phyloP scores from a whole-genome alignment of 2,797 vertebrate genomes.

The Emydoidea blandingii region DNA sequence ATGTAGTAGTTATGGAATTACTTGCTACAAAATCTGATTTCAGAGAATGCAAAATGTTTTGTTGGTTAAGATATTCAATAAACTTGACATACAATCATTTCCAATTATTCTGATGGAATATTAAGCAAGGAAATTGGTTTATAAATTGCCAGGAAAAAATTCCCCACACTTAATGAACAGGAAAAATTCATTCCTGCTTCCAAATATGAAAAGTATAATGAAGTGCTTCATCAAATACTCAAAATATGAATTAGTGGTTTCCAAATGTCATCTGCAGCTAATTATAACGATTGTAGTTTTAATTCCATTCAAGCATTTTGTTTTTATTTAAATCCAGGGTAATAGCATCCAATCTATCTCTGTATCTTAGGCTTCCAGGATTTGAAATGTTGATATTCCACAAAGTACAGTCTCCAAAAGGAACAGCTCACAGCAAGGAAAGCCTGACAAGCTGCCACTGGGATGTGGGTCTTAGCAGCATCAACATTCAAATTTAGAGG shows the following conservation, averaged over 20 bases:
- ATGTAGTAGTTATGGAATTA: constrained; percentile 3
- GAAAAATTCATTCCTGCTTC: neutral
- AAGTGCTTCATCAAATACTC: neutral
- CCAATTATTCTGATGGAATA: constrained; percentile 13
- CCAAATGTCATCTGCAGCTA: neutral
- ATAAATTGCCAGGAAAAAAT: constrained; percentile 41
- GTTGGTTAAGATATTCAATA: constrained; percentile 20
- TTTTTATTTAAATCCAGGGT: constrained; percentile 8
- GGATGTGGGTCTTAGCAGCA: neutral
- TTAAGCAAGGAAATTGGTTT: constrained; percentile 13
- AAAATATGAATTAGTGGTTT: neutral
- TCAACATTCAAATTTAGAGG: neutral
- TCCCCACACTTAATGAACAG: neutral
- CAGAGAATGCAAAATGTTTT: neutral
- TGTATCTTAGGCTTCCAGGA: neutral
- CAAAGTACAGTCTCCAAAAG: neutral
- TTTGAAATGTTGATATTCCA: neutral
- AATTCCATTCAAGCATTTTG: neutral
- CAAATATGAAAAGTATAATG: neutral
- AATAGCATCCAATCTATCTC: neutral
- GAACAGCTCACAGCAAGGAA: neutral
- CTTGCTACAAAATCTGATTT: constrained; percentile 25
- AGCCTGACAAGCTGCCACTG: neutral
- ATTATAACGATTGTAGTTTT: fast-evolving
- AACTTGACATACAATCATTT: constrained; percentile 9